Base-by-base conservation (phyloP, 1,140 invertebrate genomes). In the Drosophila subpulchrella region DNA sequence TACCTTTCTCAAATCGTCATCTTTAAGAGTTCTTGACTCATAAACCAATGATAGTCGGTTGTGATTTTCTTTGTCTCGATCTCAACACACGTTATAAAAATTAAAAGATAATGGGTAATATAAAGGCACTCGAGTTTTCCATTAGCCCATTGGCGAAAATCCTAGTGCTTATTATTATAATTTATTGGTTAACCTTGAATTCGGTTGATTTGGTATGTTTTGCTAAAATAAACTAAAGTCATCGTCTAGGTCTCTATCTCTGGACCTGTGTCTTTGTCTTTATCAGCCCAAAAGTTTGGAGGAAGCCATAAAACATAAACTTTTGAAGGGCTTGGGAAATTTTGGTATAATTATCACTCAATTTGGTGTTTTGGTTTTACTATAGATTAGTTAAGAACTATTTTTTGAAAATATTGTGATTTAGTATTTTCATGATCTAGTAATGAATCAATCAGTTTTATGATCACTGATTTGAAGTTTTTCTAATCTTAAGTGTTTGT, bases 181-280 rank as follows among this genome's bases (percentile, higher is more conserved):
- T 76, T 76, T 76, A 76, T 76, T 32, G 32, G 8, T 4, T 6
- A 60, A 56, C 63, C 54, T 77, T 60, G 63, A 77, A 70, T 42
- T 56, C 20, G 13, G 15, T 11, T 36, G 6, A 20, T 12, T 38
- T 30, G 53, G 27, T 42, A 59, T 76, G 17, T 55, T 39, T 38
- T 51, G 55, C 34, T 47, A 54, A 73, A 73, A 73, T 73, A 60
- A 54, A 34, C 30, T 54, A 12, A 39, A 73, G 39, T 47, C 27
- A 20, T 24, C 39, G 47, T 67, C 74, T 76, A 47, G 39, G 15
- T 17, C 34, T 34, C 20, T 58, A 68, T 47, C 34, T 61, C 27
- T 24, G n/a, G 17, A 4, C 17, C 11, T 15, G 38, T 10, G 7
- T 12, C n/a, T 27, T 34, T 15, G 12, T 11, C n/a, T 56, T 44